phyloP scores from a whole-genome alignment of 2,113 vertebrate species.

The cat (Felis catus) region F.catus_Fca126_mat1.0 CM031412.1:47125501-47126000 shows the following conservation, averaged over 20 bases:
- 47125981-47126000: background rate
- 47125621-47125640: constrained; percentile 5
- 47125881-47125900: background rate
- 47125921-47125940: constrained; percentile 30
- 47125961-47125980: background rate
- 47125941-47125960: background rate
- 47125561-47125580: background rate
- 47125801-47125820: background rate
- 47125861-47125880: background rate
- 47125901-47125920: constrained; percentile 4
- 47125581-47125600: background rate
- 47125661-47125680: background rate
- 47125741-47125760: background rate
- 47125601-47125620: constrained; percentile 5
- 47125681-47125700: background rate
- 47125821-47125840: background rate
- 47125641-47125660: background rate
- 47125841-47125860: background rate
- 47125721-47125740: background rate
- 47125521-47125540: background rate
- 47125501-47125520: background rate
- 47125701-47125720: background rate
- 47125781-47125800: background rate
- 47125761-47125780: background rate
- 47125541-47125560: constrained; percentile 3